Evolutionary conservation across 2,888 invertebrate species (phyloP), one percentile per base, ranked within the genome.

Genomic region (Nemotelus nigrinus): DNA sequence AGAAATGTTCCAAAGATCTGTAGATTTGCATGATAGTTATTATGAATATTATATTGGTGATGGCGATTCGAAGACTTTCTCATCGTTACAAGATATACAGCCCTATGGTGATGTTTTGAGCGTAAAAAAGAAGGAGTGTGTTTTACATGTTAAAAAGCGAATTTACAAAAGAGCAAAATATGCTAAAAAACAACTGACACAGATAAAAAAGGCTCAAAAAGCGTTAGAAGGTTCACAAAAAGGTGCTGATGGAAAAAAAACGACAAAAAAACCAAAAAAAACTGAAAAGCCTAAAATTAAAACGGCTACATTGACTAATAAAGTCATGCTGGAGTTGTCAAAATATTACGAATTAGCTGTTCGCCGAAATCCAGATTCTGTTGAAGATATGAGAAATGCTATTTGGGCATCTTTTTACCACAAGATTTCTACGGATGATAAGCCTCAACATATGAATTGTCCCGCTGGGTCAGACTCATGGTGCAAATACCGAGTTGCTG

Each of bases 301-400:
- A 65, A 65, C 45, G 8, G 65, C 10, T 4, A 39, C 60, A 75
- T 50, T 58, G 39, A 63, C 75, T 47, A 75, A 75, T 47, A 63
- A 74, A 74, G 10, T 74, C 10, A 74, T 74, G 60, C 58, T n/a
- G 47, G 39, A 60, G 25, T 58, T 75, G 10, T 63, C 63, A 60
- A 60, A 47, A 7, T 75, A 75, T 48, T 58, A 75, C n/a, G 75
- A 53, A 47, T 75, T 63, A 60, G 75, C 75, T 45, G 63, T 72
- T n/a, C 47, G 55, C 57, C 45, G 72, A 57, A 72, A 72, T 44
- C 47, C 55, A 57, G 47, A 58, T 43, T 72, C 72, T 57, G 58
- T 55, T 57, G 72, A 58, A 65, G 63, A 63, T 53, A 48, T 76
- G 76, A 72, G 65, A 41, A 64, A 76, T 8, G 64, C 50, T 47